Percentiles rank a stretch among this genome's conserved stretches.
These are phyloP conservation scores for Diloba caeruleocephala DNA, from an alignment of 2,888 invertebrate species.

Conservation along the genomic window DNA sequence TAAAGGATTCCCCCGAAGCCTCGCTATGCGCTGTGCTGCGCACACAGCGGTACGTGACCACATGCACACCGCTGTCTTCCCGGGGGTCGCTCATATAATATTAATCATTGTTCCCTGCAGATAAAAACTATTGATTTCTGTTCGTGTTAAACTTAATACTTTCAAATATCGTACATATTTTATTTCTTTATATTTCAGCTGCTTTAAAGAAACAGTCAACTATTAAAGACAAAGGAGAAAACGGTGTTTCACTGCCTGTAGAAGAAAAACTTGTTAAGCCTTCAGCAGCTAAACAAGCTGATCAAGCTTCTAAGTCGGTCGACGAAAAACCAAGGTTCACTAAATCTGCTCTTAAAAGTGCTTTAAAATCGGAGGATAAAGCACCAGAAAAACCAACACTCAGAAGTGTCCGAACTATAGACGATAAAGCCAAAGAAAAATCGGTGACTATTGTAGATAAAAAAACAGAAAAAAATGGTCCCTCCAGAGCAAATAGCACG, in stretches of 20 bases:
- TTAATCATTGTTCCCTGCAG: too few relatives aligned
- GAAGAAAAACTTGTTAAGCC: constrained; percentile 83
- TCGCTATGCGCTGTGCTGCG: too few relatives aligned
- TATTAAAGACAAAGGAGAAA: constrained; percentile 80
- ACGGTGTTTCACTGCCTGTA: constrained; percentile 72
- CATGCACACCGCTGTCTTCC: too few relatives aligned
- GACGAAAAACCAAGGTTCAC: constrained; percentile 79
- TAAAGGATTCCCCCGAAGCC: too few relatives aligned
- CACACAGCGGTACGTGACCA: too few relatives aligned
- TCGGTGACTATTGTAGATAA: constrained; percentile 82
- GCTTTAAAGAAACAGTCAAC: constrained; percentile 83
- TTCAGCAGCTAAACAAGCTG: constrained; percentile 78
- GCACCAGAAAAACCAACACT: constrained; percentile 72
- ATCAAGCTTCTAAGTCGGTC: constrained; percentile 68
- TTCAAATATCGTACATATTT: neutral
- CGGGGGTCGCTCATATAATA: too few relatives aligned
- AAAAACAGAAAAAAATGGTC: constrained; percentile 73
- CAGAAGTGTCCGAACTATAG: constrained; percentile 80
- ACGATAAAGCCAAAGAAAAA: constrained; percentile 82
- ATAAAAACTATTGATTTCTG: too few relatives aligned
- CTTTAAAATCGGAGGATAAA: constrained; percentile 67
- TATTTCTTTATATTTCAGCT: constrained; percentile 67
- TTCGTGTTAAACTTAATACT: too few relatives aligned
- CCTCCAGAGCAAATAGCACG: constrained; percentile 61
- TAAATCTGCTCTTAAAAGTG: constrained; percentile 65